Evolutionary conservation across 1,140 invertebrate genomes (phyloP).

Genomic region (Penaeus chinensis): DNA sequence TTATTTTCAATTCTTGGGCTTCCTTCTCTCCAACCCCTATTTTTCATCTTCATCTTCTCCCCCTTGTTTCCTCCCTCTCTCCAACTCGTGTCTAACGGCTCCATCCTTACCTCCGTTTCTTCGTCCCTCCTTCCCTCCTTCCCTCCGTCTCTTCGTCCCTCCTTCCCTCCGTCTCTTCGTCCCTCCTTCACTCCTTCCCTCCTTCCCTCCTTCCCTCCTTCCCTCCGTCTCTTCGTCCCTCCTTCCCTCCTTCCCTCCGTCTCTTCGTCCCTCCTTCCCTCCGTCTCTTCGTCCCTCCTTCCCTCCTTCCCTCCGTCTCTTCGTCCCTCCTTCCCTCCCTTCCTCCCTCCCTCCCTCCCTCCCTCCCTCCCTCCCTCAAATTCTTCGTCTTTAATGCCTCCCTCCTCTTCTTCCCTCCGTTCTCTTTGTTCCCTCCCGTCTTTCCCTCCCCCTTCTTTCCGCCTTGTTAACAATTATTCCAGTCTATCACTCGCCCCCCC

Average conservation of each 20-base stretch:
- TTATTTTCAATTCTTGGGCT: neutral
- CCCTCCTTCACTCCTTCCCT: neutral
- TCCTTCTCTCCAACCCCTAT: neutral
- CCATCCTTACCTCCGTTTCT: too few relatives aligned
- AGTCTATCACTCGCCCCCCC: neutral
- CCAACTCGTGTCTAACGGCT: too few relatives aligned
- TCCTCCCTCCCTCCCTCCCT: neutral
- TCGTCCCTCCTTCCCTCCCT: too few relatives aligned
- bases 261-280: too few relatives aligned
- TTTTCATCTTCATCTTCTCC: neutral
- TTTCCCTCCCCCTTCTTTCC: neutral
- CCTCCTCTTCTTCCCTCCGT: neutral
- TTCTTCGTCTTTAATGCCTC: neutral
- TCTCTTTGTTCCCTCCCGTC: neutral
- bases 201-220: neutral
- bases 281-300: neutral
- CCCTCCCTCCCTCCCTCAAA: too few relatives aligned
- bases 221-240: too few relatives aligned
- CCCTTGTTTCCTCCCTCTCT: too few relatives aligned
- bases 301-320: too few relatives aligned
- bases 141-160: neutral
- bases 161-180: neutral
- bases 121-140: too few relatives aligned
- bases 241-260: neutral
- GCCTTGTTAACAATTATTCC: neutral